Conservation (phyloP, 2,113 vertebrate genomes). For the Rhinolophus sinicus region DNA sequence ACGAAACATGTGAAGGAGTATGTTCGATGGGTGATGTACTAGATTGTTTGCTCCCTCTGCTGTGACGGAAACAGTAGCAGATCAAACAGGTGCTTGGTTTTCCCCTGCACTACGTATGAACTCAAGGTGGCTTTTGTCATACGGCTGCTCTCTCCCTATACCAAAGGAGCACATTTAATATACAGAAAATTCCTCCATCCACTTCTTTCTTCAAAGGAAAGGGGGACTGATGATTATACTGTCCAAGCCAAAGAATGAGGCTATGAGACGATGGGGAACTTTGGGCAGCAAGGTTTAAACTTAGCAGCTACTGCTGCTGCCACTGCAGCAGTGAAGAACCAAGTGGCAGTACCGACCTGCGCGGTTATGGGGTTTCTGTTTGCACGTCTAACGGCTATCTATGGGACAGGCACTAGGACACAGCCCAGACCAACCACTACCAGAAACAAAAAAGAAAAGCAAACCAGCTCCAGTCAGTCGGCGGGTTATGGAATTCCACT, state of each 20-base stretch:
- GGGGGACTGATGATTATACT: constrained; percentile 98
- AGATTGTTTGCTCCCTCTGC: constrained; percentile 98
- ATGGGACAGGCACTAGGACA: too few relatives aligned
- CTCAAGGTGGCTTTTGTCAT: constrained; percentile 97
- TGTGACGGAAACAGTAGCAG: constrained; percentile 94
- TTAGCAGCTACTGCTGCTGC: constrained; percentile 97
- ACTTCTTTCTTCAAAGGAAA: constrained; percentile 95
- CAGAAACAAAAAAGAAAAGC: too few relatives aligned
- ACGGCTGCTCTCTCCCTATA: constrained; percentile 98
- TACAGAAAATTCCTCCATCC: constrained; percentile 98
- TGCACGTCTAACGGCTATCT: too few relatives aligned
- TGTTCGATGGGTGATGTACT: constrained; percentile 99
- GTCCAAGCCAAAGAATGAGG: constrained; percentile 97
- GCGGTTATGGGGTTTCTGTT: too few relatives aligned
- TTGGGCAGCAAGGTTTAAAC: constrained; percentile 96
- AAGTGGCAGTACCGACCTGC: too few relatives aligned
- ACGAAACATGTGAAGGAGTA: too few relatives aligned
- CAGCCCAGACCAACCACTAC: too few relatives aligned
- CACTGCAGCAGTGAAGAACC: constrained; percentile 94
- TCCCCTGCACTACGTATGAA: constrained; percentile 94
- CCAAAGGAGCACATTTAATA: constrained; percentile 96
- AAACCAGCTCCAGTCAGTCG: too few relatives aligned
- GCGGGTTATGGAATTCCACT: constrained; percentile 80
- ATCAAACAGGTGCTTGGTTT: constrained; percentile 97
- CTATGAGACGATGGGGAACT: constrained; percentile 98